Conservation (phyloP, 2,888 invertebrate genomes). For the Chaitophorus viminalis region DNA sequence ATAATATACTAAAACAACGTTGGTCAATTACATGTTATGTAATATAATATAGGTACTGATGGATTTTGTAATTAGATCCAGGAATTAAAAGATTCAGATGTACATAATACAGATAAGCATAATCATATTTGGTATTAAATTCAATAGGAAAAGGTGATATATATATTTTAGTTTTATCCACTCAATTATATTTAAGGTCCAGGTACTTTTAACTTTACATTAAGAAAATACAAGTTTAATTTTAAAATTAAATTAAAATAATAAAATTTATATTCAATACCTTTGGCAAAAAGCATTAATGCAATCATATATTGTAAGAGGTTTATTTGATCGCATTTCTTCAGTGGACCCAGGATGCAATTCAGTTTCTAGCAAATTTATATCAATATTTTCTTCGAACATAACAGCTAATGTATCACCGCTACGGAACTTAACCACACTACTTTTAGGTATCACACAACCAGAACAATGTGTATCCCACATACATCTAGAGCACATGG, state of each 20-base stretch:
- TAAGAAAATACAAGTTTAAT: too few species aligned
- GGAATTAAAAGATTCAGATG: too few species aligned
- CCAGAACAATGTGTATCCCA: slow-evolving; percentile 72
- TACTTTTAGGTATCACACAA: slow-evolving; percentile 70
- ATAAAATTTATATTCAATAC: slow-evolving; percentile 65
- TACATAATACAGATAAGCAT: too few species aligned
- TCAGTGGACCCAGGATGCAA: slow-evolving; percentile 69
- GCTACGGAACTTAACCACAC: slow-evolving; percentile 70
- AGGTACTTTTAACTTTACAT: too few species aligned
- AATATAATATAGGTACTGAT: too few species aligned
- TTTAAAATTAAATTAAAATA: neutral
- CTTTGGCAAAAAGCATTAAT: slow-evolving; percentile 74
- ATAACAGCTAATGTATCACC: slow-evolving; percentile 71
- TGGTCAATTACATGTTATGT: too few species aligned
- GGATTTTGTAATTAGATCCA: too few species aligned
- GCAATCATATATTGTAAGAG: slow-evolving; percentile 73
- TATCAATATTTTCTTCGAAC: slow-evolving; percentile 67
- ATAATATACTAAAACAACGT: too few species aligned
- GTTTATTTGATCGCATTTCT: slow-evolving; percentile 69
- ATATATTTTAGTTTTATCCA: too few species aligned
- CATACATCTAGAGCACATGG: slow-evolving; percentile 72
- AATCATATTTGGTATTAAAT: too few species aligned
- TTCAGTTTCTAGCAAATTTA: slow-evolving; percentile 64
- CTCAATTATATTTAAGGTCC: too few species aligned
- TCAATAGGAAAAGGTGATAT: too few species aligned